Evolutionary conservation across 2,888 invertebrate genomes (phyloP), one percentile per base, ranked within the genome.

Genomic region (Mimumesa dahlbomi): DNA sequence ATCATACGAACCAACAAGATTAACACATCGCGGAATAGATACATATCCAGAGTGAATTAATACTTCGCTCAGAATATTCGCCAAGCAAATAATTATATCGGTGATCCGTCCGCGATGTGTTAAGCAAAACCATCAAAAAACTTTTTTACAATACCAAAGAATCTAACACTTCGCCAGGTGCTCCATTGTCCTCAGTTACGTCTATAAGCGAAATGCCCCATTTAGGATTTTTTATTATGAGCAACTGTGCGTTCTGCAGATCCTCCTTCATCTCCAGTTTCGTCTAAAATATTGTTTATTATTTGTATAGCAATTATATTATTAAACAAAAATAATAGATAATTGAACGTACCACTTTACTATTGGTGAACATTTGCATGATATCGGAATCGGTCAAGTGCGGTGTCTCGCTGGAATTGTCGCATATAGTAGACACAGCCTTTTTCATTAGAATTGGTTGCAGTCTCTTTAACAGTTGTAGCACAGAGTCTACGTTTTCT

Each of bases 191-290:
- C 45, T 88, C 87, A 6, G 86, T 88, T 16, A 89, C 85, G 72
- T 90, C 90, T 5, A 93, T 91, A 11, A 94, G 91, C 73, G 91
- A 91, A 11, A 95, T 91, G 7, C 93, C 94, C 95, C 95, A 95
- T 50, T 93, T 91, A 0, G 94, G 94, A 87, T 95, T 96, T 66
- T 91, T 91, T 36, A 93, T 91, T 11, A 94, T 91, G 46, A 95
- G 89, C 46, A 95, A 92, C 84, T 95, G 92, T 50, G 94, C 91
- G 83, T 93, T 94, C 75, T 93, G 91, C 16, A 93, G 89, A 86
- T 92, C 93, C 40, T 90, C 90, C 70, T 91, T 90, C 73, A 92
- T 87, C 68, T 85, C 85, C 36, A 64, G 46, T 31, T 38, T 67
- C 22, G 38, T 54, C 79, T 79, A 43, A 46, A 75, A 65, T 49